phyloP scores from a whole-genome alignment of 1,140 invertebrate species.

The Lasioglossum baleicum region DNA sequence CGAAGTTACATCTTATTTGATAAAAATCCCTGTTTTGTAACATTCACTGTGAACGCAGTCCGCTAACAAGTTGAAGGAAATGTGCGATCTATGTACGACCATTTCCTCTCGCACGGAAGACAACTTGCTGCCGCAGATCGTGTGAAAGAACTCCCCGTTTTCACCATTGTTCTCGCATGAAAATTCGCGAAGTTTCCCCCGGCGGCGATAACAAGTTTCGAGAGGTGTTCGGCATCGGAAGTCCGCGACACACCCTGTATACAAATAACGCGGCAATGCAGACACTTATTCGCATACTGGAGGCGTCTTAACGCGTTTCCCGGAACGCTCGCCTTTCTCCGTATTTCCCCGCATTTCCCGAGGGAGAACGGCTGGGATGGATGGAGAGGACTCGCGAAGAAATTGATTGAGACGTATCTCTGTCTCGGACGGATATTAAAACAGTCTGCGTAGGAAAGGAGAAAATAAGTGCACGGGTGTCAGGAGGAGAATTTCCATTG shows the following conservation, averaged over 20 bases:
- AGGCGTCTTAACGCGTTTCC: neutral
- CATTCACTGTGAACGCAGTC: too few species aligned
- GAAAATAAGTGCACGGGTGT: conserved; percentile 49
- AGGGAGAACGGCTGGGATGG: conserved; percentile 27
- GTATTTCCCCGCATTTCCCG: conserved; percentile 59
- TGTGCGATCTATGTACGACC: too few species aligned
- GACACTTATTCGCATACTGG: conserved; percentile 44
- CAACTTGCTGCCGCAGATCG: neutral
- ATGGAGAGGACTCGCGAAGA: conserved; percentile 50
- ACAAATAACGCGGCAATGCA: conserved; percentile 17
- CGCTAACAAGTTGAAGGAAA: too few species aligned
- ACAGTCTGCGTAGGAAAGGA: conserved; percentile 51
- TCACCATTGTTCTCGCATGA: neutral
- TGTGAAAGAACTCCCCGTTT: neutral
- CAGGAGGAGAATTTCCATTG: conserved; percentile 41
- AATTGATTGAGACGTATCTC: conserved; percentile 72
- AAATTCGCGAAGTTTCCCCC: conserved; percentile 6
- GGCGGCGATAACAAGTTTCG: conserved; percentile 30
- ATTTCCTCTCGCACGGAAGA: conserved; percentile 21
- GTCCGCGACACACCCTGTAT: neutral
- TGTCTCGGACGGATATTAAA: conserved; percentile 67
- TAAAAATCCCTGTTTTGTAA: too few species aligned
- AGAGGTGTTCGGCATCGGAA: neutral
- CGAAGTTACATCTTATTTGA: too few species aligned
- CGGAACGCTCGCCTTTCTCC: neutral